Conservation (phyloP, 2,113 vertebrate species). For the Corythaixoides concolor region DNA sequence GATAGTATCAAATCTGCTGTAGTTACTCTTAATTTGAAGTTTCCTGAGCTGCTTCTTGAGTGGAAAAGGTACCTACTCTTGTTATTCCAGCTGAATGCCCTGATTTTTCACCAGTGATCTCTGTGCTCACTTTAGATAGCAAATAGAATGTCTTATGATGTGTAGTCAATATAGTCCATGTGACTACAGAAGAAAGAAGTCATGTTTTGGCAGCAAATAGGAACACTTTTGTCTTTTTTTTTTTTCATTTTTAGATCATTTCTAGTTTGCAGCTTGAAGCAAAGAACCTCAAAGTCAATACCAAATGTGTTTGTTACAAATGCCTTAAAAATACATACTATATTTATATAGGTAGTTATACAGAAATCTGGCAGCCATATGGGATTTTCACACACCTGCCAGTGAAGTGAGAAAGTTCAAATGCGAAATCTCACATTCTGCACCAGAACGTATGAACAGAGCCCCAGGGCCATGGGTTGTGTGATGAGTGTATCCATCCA, state of each 20-base stretch:
- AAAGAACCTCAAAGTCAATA: background rate
- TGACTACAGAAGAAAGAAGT: background rate
- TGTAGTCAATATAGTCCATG: background rate
- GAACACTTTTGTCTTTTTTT: background rate
- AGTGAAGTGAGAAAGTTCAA: background rate
- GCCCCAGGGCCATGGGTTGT: background rate
- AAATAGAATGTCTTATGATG: background rate
- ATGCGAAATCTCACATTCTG: conserved; percentile 14
- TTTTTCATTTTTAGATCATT: background rate
- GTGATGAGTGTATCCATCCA: background rate
- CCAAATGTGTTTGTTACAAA: conserved; percentile 29
- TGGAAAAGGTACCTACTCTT: background rate
- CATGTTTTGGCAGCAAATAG: background rate
- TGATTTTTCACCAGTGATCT: background rate
- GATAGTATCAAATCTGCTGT: background rate
- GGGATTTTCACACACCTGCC: conserved; percentile 51
- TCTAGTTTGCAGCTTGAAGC: background rate
- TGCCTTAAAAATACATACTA: conserved; percentile 8
- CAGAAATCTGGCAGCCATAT: conserved; percentile 45
- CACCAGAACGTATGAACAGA: background rate
- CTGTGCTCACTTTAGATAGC: background rate
- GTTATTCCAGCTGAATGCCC: background rate
- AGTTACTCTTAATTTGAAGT: background rate
- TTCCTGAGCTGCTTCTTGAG: background rate
- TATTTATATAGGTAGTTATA: background rate